phyloP scores from a whole-genome alignment of 64 coral and sea anemone species.

The Montipora efflorescens region DNA sequence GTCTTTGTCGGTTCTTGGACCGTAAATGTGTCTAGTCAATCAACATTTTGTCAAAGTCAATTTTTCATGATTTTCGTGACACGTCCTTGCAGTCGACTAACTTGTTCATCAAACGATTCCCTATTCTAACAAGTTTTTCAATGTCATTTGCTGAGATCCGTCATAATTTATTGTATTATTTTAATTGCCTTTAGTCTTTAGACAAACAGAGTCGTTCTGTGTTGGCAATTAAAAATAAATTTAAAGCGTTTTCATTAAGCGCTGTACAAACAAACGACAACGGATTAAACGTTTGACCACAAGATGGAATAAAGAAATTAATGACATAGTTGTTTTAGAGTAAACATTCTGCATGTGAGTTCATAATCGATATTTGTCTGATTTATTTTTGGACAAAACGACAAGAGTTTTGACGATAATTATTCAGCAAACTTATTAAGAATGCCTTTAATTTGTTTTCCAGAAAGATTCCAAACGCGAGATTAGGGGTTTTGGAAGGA shows the following conservation, averaged over 20 bases:
- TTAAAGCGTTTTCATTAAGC: slow-evolving; percentile 28
- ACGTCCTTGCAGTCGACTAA: no score
- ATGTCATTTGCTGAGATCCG: neutral
- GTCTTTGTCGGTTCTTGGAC: neutral
- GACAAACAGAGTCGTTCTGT: slow-evolving; percentile 15
- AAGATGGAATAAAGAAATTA: neutral
- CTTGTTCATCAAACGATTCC: neutral
- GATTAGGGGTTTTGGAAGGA: neutral
- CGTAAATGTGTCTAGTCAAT: neutral
- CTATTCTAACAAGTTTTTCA: neutral
- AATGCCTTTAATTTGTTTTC: neutral
- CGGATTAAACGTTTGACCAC: neutral
- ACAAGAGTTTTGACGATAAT: no score
- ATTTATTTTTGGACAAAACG: no score
- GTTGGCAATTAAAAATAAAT: neutral
- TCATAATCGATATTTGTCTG: no score
- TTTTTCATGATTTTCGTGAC: no score
- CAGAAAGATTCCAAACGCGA: neutral
- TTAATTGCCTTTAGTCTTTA: slow-evolving; percentile 12
- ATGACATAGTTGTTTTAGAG: neutral
- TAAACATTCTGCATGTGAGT: neutral
- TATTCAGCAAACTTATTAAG: neutral
- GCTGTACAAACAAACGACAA: slow-evolving; percentile 21
- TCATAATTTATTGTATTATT: neutral
- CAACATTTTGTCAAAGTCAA: no score